Conservation (phyloP, 1,140 invertebrate species). For the Apocrypta bakeri region DNA sequence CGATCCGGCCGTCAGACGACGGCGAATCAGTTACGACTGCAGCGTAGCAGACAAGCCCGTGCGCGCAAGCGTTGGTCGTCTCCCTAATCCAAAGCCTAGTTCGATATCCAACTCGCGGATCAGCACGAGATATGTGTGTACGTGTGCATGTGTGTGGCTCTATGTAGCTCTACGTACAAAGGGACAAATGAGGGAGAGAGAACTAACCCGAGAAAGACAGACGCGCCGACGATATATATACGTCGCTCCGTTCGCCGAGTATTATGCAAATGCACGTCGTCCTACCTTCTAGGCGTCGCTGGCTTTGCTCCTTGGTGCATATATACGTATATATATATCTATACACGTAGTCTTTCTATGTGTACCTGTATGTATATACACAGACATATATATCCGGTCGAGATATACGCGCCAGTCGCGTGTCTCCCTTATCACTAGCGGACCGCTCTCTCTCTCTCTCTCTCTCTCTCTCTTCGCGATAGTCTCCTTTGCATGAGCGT, state of each 20-base stretch:
- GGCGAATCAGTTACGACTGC: constrained; percentile 23
- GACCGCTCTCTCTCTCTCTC: no score
- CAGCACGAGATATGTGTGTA: not conserved
- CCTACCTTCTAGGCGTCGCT: not conserved
- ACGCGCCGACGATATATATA: not conserved
- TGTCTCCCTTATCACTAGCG: constrained; percentile 67
- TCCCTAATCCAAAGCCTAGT: constrained; percentile 29
- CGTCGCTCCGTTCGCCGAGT: constrained; percentile 51
- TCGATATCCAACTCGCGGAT: constrained; percentile 34
- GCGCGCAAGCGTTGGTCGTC: not conserved
- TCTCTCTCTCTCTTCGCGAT: constrained; percentile 53
- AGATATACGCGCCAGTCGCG: constrained; percentile 66
- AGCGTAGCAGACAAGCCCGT: not conserved
- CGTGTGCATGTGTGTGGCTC: not conserved
- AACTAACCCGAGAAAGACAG: not conserved
- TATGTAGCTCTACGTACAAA: not conserved
- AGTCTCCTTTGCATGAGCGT: constrained; percentile 67
- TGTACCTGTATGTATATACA: no score
- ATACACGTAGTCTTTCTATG: not conserved
- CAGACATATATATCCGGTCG: constrained; percentile 40
- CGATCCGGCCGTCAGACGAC: not conserved
- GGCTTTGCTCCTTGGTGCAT: not conserved
- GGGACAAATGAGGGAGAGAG: constrained; percentile 25
- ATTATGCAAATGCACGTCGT: constrained; percentile 60
- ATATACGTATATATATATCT: not conserved